These are phyloP conservation scores for Pterobdella sp. DNA, from an alignment of 2,888 invertebrate genomes.

Conservation along the genomic window DNA sequence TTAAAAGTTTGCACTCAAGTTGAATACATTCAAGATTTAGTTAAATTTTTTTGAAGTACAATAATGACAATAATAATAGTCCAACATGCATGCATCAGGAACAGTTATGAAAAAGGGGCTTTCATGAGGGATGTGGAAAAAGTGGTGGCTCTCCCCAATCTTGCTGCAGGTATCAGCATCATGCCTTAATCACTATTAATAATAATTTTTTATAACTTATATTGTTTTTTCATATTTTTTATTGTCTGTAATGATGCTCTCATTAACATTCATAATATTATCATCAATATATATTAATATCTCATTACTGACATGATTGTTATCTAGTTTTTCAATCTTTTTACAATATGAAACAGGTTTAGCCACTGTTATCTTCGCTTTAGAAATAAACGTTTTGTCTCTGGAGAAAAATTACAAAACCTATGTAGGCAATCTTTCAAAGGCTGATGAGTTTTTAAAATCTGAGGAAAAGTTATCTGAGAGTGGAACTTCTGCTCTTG, in stretches of 20 bases:
- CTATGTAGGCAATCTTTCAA: neutral
- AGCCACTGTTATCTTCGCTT: neutral
- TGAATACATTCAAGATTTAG: neutral
- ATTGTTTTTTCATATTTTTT: neutral
- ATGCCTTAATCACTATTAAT: too few species aligned
- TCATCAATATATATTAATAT: too few species aligned
- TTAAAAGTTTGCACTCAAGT: neutral
- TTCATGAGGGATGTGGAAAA: conserved; percentile 72
- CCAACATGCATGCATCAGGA: neutral
- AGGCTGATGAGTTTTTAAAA: neutral
- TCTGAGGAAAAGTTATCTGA: neutral
- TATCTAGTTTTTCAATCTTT: too few species aligned
- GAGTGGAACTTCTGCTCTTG: neutral
- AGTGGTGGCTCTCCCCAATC: conserved; percentile 69
- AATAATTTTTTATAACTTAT: neutral
- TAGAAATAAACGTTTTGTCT: neutral
- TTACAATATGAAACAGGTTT: too few species aligned
- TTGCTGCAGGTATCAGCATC: conserved; percentile 85
- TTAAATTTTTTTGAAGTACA: neutral
- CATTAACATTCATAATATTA: too few species aligned
- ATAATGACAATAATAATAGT: neutral
- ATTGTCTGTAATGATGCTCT: too few species aligned
- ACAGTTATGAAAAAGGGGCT: conserved; percentile 76
- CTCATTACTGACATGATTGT: too few species aligned
- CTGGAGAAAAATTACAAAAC: neutral